Evolutionary conservation across 2,113 vertebrate species (phyloP).

Genomic region (Atlantisia rogersi): DNA sequence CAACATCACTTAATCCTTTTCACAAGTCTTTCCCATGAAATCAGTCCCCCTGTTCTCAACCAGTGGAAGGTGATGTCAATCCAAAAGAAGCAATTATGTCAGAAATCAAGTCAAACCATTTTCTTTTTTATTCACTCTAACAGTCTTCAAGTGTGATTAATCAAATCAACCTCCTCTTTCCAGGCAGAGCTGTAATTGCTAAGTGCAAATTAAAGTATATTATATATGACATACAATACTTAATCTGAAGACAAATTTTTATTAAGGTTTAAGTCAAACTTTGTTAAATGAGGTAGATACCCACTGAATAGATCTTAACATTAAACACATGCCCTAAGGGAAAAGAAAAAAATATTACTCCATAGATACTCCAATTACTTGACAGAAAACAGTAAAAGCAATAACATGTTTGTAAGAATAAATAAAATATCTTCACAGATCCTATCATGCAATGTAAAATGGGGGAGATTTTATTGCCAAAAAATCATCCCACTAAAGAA

Average conservation of each 20-base stretch:
- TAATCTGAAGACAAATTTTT: constrained; percentile 56
- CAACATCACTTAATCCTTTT: constrained; percentile 66
- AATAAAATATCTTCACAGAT: background rate
- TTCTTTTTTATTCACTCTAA: constrained; percentile 49
- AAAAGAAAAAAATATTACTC: background rate
- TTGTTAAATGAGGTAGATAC: constrained; percentile 49
- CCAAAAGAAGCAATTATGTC: constrained; percentile 71
- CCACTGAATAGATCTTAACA: constrained; percentile 28
- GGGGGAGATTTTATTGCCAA: background rate
- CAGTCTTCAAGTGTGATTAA: constrained; percentile 76
- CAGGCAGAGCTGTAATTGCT: constrained; percentile 70
- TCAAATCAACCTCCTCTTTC: constrained; percentile 74
- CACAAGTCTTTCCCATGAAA: constrained; percentile 66
- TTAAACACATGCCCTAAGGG: background rate
- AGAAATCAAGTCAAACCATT: constrained; percentile 69
- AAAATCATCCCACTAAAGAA: too few relatives aligned
- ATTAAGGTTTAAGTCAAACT: constrained; percentile 58
- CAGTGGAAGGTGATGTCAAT: constrained; percentile 50
- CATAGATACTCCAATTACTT: background rate
- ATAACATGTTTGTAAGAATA: background rate
- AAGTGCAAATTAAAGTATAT: constrained; percentile 73
- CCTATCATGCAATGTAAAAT: background rate
- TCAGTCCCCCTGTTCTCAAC: constrained; percentile 40
- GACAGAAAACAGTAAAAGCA: background rate
- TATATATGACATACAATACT: constrained; percentile 56